Evolutionary conservation across 2,113 vertebrate genomes (phyloP).

Genomic region (Grammomys dolichurus): DNA sequence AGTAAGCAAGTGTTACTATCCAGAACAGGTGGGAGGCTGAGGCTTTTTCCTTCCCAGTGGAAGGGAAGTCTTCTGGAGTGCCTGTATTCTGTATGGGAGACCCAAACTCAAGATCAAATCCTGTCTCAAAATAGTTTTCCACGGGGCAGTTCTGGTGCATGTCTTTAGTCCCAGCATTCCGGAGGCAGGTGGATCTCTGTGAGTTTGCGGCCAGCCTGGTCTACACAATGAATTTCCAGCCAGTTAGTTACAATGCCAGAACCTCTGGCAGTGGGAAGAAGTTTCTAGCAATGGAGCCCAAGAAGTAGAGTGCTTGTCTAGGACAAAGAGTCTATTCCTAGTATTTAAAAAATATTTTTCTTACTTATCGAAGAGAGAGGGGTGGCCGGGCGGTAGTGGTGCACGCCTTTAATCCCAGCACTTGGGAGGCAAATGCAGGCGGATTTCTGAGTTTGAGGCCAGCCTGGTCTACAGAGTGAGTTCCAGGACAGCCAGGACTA

Average conservation of each 20-base stretch:
- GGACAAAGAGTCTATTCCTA: background rate
- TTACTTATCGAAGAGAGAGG: background rate
- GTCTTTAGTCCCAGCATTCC: background rate
- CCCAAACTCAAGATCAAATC: background rate
- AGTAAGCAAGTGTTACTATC: background rate
- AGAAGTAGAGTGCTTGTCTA: background rate
- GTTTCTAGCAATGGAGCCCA: background rate
- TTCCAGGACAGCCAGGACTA: no score
- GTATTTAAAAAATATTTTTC: background rate
- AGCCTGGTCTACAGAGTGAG: no score
- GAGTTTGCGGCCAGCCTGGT: background rate
- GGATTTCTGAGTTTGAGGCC: no score
- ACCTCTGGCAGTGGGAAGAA: background rate
- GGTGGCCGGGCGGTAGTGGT: no score
- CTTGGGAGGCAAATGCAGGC: no score
- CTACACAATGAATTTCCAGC: background rate
- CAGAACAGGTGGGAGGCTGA: background rate
- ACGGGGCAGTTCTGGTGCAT: background rate
- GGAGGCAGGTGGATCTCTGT: background rate
- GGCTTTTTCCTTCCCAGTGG: background rate
- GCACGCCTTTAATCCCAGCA: no score
- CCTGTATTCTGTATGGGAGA: background rate
- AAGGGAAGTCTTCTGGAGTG: background rate
- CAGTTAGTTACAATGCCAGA: background rate
- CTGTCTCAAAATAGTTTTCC: background rate